A percentile compares a stretch with the other conserved stretches of the same genome.
Conservation (phyloP, 2,888 invertebrate genomes). For the Athalia rosae region DNA sequence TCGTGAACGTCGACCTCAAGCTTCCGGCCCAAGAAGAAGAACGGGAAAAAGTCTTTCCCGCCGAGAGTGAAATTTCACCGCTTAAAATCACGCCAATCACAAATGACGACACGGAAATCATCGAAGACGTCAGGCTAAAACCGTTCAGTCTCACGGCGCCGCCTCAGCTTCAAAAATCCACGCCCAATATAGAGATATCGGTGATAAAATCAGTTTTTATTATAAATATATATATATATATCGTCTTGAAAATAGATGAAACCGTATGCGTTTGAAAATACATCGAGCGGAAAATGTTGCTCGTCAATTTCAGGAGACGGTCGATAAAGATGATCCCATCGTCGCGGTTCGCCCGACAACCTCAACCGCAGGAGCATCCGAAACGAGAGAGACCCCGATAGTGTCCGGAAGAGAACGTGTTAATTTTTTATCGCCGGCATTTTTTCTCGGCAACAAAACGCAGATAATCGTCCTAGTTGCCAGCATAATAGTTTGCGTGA, state of each 20-base stretch:
- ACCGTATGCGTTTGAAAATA: too few relatives aligned
- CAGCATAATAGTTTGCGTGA: constrained; percentile 52
- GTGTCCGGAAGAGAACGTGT: constrained; percentile 35
- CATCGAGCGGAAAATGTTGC: too few relatives aligned
- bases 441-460: constrained; percentile 53
- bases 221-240: background rate
- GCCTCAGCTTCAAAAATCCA: constrained; percentile 50
- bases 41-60: too few relatives aligned
- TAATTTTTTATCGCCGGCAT: constrained; percentile 48
- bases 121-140: constrained; percentile 52
- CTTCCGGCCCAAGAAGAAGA: constrained; percentile 13
- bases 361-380: constrained; percentile 41
- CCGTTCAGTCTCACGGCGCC: constrained; percentile 55
- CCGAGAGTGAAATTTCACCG: background rate
- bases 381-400: constrained; percentile 12
- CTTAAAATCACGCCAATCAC: constrained; percentile 39
- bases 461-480: constrained; percentile 55
- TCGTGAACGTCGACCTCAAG: constrained; percentile 55
- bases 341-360: constrained; percentile 45
- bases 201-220: constrained; percentile 23
- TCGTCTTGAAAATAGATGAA: too few relatives aligned
- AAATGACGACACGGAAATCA: background rate
- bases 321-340: constrained; percentile 46
- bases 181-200: constrained; percentile 49
- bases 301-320: constrained; percentile 35